These are phyloP conservation scores for Dastarcus helophoroides DNA, from an alignment of 2,888 invertebrate genomes.

Conservation along the genomic window DNA sequence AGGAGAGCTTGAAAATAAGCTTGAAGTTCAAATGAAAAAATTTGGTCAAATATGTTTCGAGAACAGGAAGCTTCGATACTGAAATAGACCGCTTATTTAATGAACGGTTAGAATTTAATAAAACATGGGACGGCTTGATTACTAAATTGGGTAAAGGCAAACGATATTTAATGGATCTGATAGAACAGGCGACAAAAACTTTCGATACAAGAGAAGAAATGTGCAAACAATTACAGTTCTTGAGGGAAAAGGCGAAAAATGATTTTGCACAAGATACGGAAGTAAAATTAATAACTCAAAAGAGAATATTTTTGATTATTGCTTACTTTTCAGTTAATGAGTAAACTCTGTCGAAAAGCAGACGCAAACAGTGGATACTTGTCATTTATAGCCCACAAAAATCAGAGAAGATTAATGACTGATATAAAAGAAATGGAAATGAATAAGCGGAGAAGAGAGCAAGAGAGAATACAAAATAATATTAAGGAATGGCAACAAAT, in stretches of 20 bases:
- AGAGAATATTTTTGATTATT: no score
- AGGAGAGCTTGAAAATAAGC: no score
- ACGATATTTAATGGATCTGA: conserved; percentile 69
- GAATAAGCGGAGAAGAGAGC: conserved; percentile 55
- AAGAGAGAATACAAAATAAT: conserved; percentile 58
- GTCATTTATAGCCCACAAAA: conserved; percentile 75
- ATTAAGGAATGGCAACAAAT: conserved; percentile 39
- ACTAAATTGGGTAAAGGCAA: conserved; percentile 66
- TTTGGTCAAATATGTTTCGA: no score
- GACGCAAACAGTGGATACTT: conserved; percentile 78
- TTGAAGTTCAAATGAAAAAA: no score
- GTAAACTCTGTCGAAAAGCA: conserved; percentile 69
- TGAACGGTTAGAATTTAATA: conserved; percentile 63
- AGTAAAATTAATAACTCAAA: conserved; percentile 32
- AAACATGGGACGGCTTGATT: conserved; percentile 65
- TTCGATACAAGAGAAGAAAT: conserved; percentile 81
- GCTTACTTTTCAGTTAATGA: conserved; percentile 55
- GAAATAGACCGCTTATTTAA: neutral
- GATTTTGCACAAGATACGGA: conserved; percentile 57
- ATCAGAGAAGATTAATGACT: conserved; percentile 63
- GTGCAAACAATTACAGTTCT: conserved; percentile 64
- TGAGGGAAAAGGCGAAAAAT: conserved; percentile 66
- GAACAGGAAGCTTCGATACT: no score
- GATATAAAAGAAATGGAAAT: conserved; percentile 63
- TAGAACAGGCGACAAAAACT: conserved; percentile 78